These are phyloP conservation scores for Cerastis rubricosa DNA, from an alignment of 2,888 invertebrate species.

Conservation along the genomic window DNA sequence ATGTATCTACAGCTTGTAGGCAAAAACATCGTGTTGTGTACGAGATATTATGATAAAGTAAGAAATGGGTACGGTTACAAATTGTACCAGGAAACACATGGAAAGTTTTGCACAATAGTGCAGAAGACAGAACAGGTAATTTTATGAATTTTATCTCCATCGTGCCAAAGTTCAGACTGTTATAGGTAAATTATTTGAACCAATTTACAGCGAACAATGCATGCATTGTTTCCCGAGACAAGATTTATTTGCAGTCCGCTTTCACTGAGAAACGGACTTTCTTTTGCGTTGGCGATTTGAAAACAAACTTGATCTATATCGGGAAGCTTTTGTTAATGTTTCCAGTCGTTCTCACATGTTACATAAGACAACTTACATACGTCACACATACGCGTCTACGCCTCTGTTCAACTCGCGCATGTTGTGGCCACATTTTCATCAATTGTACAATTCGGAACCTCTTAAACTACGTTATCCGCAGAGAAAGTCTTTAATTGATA, in stretches of 20 bases:
- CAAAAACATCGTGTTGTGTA: background rate
- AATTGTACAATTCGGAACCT: constrained; percentile 44
- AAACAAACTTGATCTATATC: constrained; percentile 83
- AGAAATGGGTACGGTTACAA: constrained; percentile 20
- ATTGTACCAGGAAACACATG: constrained; percentile 26
- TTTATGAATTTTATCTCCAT: constrained; percentile 65
- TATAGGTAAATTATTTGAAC: constrained; percentile 80
- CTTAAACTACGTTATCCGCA: constrained; percentile 46
- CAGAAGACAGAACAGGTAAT: constrained; percentile 52
- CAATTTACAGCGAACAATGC: constrained; percentile 87
- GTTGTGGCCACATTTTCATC: constrained; percentile 47
- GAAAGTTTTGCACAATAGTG: constrained; percentile 59
- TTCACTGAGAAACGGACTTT: constrained; percentile 85
- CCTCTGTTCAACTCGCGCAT: constrained; percentile 25
- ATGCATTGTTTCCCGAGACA: constrained; percentile 85
- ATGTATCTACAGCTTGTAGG: background rate
- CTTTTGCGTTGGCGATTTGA: constrained; percentile 80
- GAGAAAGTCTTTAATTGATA: constrained; percentile 75
- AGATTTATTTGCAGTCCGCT: constrained; percentile 85
- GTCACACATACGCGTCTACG: constrained; percentile 29
- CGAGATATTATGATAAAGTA: constrained; percentile 12
- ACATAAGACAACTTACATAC: constrained; percentile 39
- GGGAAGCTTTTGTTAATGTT: constrained; percentile 75
- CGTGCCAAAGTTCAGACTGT: constrained; percentile 74
- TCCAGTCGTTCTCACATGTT: constrained; percentile 48